Evolutionary conservation across 2,113 vertebrate genomes (phyloP), one percentile per base, ranked within the genome.

Genomic region (Cynocephalus volans): DNA sequence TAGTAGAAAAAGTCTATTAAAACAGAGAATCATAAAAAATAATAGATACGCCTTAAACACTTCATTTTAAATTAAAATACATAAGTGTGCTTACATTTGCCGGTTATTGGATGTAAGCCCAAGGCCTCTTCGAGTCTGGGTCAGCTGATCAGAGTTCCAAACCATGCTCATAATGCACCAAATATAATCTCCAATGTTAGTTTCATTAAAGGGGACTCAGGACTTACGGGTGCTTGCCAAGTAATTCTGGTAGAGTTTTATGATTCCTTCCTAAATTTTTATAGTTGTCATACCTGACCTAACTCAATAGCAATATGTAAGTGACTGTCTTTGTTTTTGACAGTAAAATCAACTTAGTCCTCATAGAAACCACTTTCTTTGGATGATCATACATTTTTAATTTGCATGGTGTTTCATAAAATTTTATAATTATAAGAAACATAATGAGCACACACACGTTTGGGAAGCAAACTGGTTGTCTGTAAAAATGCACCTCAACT

Each of bases 191-290:
- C 65, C 83, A 90, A 1, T 67, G 65, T 70, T 81, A 28, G 58
- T 96, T 96, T 96, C 93, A 85, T 96, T 97, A 96, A 90, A 95
- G 60, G 84, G 70, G 75, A 58, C 93, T 48, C 56, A 97, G 70
- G 48, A 45, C 56, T 69, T 83, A 26, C 60, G 77, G 56, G 41
- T 79, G 54, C 90, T 90, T 98, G 97, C 97, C 97, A 96, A 96
- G 83, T 88, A 26, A 96, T 97, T 88, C 75, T 97, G 88, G 19
- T 62, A 62, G 75, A 73, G 50, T 96, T 97, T 98, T 97, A 97
- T 88, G 94, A 97, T 92, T 95, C 70, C 83, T 96, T 97, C 93
- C 69, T 96, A 94, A 92, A 95, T 96, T 92, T 97, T 97, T 97
- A 98, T 97, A 69, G 94, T 95, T 92, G 90, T 93, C 9, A 0